These are phyloP conservation scores for Acronicta psi DNA, from an alignment of 2,888 invertebrate genomes.

Conservation along the genomic window DNA sequence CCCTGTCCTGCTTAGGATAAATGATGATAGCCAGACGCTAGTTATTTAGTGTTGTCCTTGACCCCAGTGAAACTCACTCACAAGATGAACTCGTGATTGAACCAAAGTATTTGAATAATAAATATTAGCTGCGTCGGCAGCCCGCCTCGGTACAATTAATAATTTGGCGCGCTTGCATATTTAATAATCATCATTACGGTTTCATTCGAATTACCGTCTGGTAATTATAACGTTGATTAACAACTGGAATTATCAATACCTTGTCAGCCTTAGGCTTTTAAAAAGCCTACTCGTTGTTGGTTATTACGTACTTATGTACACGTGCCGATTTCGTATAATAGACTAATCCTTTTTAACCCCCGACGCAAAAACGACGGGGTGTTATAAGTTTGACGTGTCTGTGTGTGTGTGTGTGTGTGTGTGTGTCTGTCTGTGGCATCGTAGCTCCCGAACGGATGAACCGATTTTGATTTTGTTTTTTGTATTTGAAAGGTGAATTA, in stretches of 20 bases:
- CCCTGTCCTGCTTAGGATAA: slow-evolving; percentile 40
- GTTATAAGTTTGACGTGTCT: no score
- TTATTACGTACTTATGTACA: slow-evolving; percentile 4
- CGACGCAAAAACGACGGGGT: no score
- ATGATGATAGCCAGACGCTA: slow-evolving; percentile 45
- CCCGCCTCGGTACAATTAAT: slow-evolving; percentile 59
- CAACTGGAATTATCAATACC: slow-evolving; percentile 41
- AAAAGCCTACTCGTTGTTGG: neutral
- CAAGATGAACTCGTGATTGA: slow-evolving; percentile 55
- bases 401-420: no score
- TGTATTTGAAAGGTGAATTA: no score
- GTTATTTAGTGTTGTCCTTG: slow-evolving; percentile 50
- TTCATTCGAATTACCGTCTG: slow-evolving; percentile 44
- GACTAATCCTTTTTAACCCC: no score
- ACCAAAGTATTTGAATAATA: slow-evolving; percentile 68
- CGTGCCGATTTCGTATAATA: slow-evolving; percentile 1
- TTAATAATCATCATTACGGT: slow-evolving; percentile 50
- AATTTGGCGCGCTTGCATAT: slow-evolving; percentile 57
- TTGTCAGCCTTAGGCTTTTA: slow-evolving; percentile 23
- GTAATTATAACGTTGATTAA: slow-evolving; percentile 42
- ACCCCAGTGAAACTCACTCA: slow-evolving; percentile 41
- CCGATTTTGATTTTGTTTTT: no score
- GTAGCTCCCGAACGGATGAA: no score
- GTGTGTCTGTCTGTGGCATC: no score
- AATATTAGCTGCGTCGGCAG: slow-evolving; percentile 58